Base-by-base conservation (phyloP, 2,888 invertebrate genomes). In the Platerodrilus igneus region DNA sequence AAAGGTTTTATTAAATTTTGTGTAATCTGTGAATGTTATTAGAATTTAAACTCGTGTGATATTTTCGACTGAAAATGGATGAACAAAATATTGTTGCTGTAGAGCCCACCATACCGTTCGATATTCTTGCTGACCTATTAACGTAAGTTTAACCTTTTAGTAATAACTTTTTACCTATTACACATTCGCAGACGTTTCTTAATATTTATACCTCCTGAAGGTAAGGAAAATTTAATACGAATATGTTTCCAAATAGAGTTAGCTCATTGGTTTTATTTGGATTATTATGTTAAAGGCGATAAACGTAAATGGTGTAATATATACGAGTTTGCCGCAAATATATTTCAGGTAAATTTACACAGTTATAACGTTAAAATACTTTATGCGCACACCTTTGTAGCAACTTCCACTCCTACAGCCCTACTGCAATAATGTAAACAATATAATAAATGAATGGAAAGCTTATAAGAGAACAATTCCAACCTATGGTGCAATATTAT, bases 221-320 rank as follows among this genome's bases (percentile, higher is more conserved):
- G 93, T 60, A 76, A 91, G 22, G 82, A 82, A 51, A 89, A 94
- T 66, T 71, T 91, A 50, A 87, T 94, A 28, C 74, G 95, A 47
- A 84, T 95, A 62, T 94, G 92, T 69, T 96, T 95, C 68, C 94
- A 95, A 79, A 86, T 96, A 52, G 97, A 99, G 68, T 70, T 91
- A 52, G 97, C 97, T 0, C 95, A 97, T 69, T 99, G 99, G 99
- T 97, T 95, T 72, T 99, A 97, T 66, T 72, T 96, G 57, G 99
- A 99, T 68, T 94, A 93, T 70, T 96, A 94, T 65, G 92, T 79
- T 2, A 81, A 84, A 55, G 83, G 83, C 56, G 74, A 73, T 34
- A 77, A 76, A 53, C 69, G 85, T 32, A 78, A 79, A 56, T 72
- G 79, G 33, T 86, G 86, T 63, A 81, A 81, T 41, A 87, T 91